Percentiles rank a stretch among this genome's conserved stretches.
phyloP scores from a whole-genome alignment of 2,113 vertebrate genomes.

The Ranitomeya imitator region DNA sequence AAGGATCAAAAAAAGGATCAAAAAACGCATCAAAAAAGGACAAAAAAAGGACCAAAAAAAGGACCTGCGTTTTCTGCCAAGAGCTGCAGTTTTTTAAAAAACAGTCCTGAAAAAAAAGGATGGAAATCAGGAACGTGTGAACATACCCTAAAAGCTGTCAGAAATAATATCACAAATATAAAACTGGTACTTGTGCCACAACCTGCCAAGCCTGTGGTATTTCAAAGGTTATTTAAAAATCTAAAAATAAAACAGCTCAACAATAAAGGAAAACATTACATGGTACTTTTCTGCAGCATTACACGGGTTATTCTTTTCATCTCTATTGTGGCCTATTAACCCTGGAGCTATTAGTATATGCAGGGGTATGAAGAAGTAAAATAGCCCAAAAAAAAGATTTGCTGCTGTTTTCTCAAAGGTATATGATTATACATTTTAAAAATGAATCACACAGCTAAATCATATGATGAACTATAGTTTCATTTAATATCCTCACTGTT shows the following conservation, averaged over 20 bases:
- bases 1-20: too few relatives aligned
- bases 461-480: neutral
- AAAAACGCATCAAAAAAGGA: too few relatives aligned
- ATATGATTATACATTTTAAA: neutral
- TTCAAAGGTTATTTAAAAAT: neutral
- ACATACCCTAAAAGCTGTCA: neutral
- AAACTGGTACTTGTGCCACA: neutral
- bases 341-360: neutral
- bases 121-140: too few relatives aligned
- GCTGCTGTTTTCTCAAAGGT: neutral
- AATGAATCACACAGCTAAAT: neutral
- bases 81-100: too few relatives aligned
- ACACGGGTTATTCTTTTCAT: neutral
- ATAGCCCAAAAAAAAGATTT: neutral
- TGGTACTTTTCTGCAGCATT: neutral
- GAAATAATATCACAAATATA: neutral
- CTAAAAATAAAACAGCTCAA: neutral
- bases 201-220: neutral
- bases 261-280: neutral
- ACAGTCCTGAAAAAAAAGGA: too few relatives aligned
- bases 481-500: neutral
- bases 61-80: too few relatives aligned
- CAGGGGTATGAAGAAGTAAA: neutral
- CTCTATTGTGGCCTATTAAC: neutral
- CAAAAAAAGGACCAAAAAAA: too few relatives aligned